Percentiles rank a stretch among this genome's conserved stretches.
These are phyloP conservation scores for Stegostoma tigrinum DNA, from an alignment of 2,113 vertebrate genomes.

Conservation along the genomic window DNA sequence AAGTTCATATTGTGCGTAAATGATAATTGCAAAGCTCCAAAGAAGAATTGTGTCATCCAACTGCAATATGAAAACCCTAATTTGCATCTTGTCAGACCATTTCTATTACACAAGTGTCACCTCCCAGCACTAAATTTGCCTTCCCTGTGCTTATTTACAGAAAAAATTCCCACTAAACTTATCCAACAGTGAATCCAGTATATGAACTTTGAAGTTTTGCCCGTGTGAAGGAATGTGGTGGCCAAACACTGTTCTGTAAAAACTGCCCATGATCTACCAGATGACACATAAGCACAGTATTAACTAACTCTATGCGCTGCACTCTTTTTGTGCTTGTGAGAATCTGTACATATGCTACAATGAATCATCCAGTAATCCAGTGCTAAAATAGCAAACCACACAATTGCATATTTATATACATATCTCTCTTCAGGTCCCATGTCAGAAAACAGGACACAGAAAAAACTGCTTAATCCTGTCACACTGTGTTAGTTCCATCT, in stretches of 20 bases:
- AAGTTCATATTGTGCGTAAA: neutral
- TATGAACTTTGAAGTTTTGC: neutral
- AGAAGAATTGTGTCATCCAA: neutral
- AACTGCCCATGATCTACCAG: neutral
- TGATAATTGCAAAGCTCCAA: constrained; percentile 6
- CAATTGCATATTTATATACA: no score
- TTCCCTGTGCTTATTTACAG: neutral
- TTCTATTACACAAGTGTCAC: neutral
- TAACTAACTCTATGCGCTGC: neutral
- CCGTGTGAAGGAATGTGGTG: neutral
- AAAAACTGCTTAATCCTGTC: constrained; percentile 2
- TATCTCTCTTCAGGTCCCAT: neutral
- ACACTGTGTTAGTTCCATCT: neutral
- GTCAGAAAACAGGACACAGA: neutral
- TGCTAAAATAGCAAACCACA: neutral
- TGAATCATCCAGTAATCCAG: neutral
- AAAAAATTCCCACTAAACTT: neutral
- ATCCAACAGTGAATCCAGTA: neutral
- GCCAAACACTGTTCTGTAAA: neutral
- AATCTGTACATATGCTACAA: no score
- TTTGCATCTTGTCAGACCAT: neutral
- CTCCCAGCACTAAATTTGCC: neutral
- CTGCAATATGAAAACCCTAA: neutral
- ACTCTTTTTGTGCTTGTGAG: neutral
- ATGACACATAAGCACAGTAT: neutral